A percentile compares a stretch with the other conserved stretches of the same genome.
These are phyloP conservation scores for Clepsis dumicolana DNA, from an alignment of 2,888 invertebrate species.

Conservation along the genomic window DNA sequence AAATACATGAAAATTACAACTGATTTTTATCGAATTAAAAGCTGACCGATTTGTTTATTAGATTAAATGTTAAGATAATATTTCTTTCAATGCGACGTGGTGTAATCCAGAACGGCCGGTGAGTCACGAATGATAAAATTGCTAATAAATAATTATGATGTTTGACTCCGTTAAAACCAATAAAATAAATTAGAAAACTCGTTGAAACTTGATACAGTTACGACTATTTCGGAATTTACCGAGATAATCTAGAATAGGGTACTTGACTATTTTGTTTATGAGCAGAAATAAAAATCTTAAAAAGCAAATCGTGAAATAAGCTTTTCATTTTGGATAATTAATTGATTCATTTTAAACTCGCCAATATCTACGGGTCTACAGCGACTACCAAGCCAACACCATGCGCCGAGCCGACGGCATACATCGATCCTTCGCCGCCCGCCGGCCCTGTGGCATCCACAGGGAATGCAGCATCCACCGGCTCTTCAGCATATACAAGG, in stretches of 20 bases:
- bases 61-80: constrained; percentile 37
- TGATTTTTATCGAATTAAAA: constrained; percentile 34
- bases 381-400: too few species aligned
- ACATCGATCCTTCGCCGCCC: too few species aligned
- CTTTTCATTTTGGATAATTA: too few species aligned
- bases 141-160: constrained; percentile 44
- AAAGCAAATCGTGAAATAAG: too few species aligned
- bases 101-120: constrained; percentile 40
- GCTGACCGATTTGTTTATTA: constrained; percentile 40
- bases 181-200: constrained; percentile 45
- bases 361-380: too few species aligned
- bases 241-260: constrained; percentile 9
- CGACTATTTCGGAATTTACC: constrained; percentile 36
- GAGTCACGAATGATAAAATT: constrained; percentile 41
- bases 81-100: constrained; percentile 38
- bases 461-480: too few species aligned
- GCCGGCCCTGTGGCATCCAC: too few species aligned
- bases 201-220: constrained; percentile 45
- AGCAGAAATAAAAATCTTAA: not conserved
- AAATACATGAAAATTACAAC: constrained; percentile 33
- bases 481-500: too few species aligned
- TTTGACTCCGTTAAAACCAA: constrained; percentile 41
- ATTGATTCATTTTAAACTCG: too few species aligned
- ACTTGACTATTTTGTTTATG: not conserved
- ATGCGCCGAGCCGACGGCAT: too few species aligned